phyloP scores from a whole-genome alignment of 2,888 invertebrate genomes.

The Drosophila engyochracea region DNA sequence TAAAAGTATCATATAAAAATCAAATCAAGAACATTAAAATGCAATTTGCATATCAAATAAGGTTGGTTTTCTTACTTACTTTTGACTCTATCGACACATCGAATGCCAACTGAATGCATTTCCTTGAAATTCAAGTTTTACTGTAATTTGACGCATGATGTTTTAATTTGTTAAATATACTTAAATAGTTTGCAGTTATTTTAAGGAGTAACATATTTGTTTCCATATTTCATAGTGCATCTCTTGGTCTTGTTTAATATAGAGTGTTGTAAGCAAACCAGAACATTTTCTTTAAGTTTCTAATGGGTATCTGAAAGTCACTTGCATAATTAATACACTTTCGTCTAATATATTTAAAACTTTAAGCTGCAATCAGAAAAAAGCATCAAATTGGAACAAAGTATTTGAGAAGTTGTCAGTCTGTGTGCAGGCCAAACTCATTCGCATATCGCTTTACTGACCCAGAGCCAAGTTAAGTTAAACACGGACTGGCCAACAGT shows the following conservation, averaged over 20 bases:
- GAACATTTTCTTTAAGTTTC: no score
- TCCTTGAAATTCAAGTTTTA: background rate
- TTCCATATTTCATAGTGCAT: background rate
- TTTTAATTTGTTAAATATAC: background rate
- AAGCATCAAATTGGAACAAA: background rate
- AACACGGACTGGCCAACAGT: constrained; percentile 1
- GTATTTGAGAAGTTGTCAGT: background rate
- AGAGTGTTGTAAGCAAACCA: no score
- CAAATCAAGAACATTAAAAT: background rate
- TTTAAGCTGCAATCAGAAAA: background rate
- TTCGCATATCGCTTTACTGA: constrained; percentile 53
- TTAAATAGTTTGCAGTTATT: background rate
- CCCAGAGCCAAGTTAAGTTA: constrained; percentile 49
- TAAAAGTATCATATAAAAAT: background rate
- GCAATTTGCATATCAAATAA: background rate
- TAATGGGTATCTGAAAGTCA: background rate
- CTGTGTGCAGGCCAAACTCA: constrained; percentile 15
- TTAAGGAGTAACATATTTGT: background rate
- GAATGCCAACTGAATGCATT: no score
- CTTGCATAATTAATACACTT: background rate
- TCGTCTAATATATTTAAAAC: background rate
- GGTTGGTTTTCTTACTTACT: background rate
- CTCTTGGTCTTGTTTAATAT: background rate
- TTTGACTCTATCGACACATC: background rate
- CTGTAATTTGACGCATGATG: background rate